Conservation (phyloP, 2,888 invertebrate genomes). For the Synanthedon andrenaeformis region DNA sequence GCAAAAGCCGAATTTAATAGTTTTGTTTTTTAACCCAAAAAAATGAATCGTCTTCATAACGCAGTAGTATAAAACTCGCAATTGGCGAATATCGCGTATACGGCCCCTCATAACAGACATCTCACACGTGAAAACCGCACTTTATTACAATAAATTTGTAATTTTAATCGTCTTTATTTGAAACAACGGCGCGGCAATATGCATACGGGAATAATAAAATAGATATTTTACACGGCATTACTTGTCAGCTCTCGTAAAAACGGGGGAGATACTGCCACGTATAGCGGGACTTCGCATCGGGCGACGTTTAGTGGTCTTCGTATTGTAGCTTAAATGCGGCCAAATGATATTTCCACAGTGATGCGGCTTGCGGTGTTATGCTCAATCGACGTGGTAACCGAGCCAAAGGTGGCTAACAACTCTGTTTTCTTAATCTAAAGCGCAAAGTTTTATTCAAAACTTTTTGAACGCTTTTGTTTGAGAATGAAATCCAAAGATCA, state of each 20-base stretch:
- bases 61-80: no score
- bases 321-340: conserved; percentile 36
- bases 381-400: conserved; percentile 37
- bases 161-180: conserved; percentile 60
- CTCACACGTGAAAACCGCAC: conserved; percentile 20
- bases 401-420: conserved; percentile 10
- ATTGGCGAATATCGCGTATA: no score
- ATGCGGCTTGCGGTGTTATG: conserved; percentile 37
- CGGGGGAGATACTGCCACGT: conserved; percentile 24
- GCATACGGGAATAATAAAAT: conserved; percentile 47
- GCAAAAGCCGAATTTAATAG: no score
- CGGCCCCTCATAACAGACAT: not conserved
- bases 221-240: conserved; percentile 44
- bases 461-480: no score
- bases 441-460: no score
- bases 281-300: conserved; percentile 45
- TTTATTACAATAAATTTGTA: conserved; percentile 55
- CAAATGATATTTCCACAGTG: conserved; percentile 24
- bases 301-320: conserved; percentile 37
- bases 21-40: no score
- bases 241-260: conserved; percentile 48
- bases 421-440: no score
- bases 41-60: no score
- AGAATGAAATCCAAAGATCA: no score
- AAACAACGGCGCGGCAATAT: conserved; percentile 50